Evolutionary conservation across 2,797 vertebrate genomes (phyloP).

Genomic region (Sciurus carolinensis): DNA sequence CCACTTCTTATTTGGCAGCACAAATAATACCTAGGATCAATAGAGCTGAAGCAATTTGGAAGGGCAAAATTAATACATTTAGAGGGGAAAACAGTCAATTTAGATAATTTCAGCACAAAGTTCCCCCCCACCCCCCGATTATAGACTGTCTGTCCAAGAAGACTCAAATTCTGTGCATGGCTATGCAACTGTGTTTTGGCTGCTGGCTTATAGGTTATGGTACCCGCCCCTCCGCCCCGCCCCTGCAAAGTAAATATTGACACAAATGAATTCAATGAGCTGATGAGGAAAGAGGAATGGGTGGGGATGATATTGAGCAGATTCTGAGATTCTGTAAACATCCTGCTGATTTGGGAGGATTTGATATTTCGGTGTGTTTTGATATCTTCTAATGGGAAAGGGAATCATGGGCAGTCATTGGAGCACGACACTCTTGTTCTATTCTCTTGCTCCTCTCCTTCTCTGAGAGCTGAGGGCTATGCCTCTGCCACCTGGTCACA

Average conservation of each 20-base stretch:
- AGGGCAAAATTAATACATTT: slow-evolving; percentile 59
- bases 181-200: slow-evolving; percentile 65
- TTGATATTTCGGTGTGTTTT: background rate
- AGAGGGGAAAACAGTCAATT: slow-evolving; percentile 40
- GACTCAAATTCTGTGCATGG: slow-evolving; percentile 65
- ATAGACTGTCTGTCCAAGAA: slow-evolving; percentile 55
- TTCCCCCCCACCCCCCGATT: background rate
- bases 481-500: no score
- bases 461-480: background rate
- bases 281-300: background rate
- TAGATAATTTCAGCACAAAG: slow-evolving; percentile 66
- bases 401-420: background rate
- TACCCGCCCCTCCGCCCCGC: background rate
- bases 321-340: slow-evolving; percentile 15
- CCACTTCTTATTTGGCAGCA: slow-evolving; percentile 21
- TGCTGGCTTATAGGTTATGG: slow-evolving; percentile 62
- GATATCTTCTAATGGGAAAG: background rate
- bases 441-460: background rate
- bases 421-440: background rate
- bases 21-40: background rate
- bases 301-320: background rate
- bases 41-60: slow-evolving; percentile 62
- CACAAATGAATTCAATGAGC: slow-evolving; percentile 61
- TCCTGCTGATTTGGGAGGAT: background rate
- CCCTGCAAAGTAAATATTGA: slow-evolving; percentile 80